These are phyloP conservation scores for Glossophaga mutica DNA, from an alignment of 2,797 vertebrate genomes.

Conservation along the genomic window DNA sequence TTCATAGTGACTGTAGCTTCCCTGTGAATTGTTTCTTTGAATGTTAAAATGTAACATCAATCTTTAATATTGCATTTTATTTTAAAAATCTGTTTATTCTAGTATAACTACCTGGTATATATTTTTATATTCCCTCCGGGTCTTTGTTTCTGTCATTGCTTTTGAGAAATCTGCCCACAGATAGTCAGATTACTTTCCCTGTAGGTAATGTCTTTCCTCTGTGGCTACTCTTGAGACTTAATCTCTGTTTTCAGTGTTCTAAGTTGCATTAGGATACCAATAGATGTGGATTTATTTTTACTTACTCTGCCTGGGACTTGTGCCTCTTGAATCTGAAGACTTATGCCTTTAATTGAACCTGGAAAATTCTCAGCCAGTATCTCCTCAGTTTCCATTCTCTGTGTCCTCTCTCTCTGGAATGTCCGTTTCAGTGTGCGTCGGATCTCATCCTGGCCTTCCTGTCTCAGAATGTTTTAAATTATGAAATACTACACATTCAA, in stretches of 20 bases:
- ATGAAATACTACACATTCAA: neutral
- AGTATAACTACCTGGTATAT: neutral
- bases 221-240: neutral
- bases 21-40: neutral
- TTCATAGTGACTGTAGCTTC: neutral
- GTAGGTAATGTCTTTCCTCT: neutral
- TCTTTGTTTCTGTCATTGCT: neutral
- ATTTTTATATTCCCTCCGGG: neutral
- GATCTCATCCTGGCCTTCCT: neutral
- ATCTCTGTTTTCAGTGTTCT: neutral
- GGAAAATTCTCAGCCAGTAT: neutral
- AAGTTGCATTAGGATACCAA: neutral
- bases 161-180: neutral
- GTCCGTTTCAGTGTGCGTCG: neutral
- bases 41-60: neutral
- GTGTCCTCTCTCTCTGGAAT: neutral
- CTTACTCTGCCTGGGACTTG: neutral
- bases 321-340: slow-evolving; percentile 16
- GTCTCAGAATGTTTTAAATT: neutral
- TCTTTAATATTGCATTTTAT: neutral
- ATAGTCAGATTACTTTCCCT: neutral
- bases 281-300: neutral
- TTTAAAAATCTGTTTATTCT: neutral
- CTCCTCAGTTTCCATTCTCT: neutral
- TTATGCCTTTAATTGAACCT: neutral